Percentiles rank a stretch among this genome's conserved stretches.
These are phyloP conservation scores for Sphyrna mokarran DNA, from an alignment of 2,113 vertebrate genomes.

Conservation along the genomic window DNA sequence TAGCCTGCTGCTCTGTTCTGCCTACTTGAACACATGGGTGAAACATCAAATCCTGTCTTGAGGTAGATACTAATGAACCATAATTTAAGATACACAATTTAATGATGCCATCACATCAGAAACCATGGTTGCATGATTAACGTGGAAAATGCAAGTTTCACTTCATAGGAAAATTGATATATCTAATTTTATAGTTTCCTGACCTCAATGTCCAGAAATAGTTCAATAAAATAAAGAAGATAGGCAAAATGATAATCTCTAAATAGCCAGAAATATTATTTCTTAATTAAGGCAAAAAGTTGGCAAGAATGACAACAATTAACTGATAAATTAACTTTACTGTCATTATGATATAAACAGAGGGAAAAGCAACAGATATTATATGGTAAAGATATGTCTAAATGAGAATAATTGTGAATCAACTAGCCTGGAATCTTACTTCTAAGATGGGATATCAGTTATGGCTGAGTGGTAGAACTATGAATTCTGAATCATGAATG, in stretches of 20 bases:
- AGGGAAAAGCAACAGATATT: background rate
- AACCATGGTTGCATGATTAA: background rate
- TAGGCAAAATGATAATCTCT: background rate
- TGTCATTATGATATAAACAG: background rate
- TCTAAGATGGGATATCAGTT: background rate
- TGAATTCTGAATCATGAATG: background rate
- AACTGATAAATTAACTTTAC: background rate
- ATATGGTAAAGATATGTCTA: background rate
- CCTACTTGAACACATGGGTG: no score
- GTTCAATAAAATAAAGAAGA: background rate
- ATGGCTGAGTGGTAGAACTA: background rate
- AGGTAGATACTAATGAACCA: no score
- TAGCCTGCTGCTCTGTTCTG: no score
- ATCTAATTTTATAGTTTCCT: background rate
- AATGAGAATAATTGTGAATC: background rate
- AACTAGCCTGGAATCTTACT: background rate
- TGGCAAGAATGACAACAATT: background rate
- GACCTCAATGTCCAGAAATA: background rate
- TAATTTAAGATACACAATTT: no score
- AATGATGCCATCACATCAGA: background rate
- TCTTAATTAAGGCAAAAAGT: background rate
- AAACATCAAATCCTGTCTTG: no score
- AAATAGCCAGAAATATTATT: background rate
- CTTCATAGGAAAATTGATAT: background rate
- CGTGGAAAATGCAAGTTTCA: background rate